Base-by-base conservation (phyloP, 2,797 vertebrate genomes). In the Pelochelys cantorii region DNA sequence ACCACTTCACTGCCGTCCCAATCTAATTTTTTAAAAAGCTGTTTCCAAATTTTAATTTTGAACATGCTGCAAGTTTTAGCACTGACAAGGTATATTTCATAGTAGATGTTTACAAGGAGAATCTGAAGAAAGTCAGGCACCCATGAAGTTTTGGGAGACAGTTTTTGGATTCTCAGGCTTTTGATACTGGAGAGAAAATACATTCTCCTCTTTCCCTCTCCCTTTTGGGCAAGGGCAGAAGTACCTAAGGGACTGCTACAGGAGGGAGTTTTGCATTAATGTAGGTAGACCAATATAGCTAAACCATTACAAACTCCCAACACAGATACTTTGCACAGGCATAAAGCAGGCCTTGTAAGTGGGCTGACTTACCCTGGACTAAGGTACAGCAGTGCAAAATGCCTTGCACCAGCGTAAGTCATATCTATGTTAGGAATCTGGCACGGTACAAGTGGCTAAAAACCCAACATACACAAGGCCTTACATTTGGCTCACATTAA, bases 11-110 rank as follows among this genome's bases (percentile, higher is more conserved):
- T 92, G 54, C 75, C 74, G 1, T 22, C 14, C 85, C n/a, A 83
- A 20, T 25, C 71, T 29, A 11, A 27, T 48, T 48, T 77, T 77
- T 77, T 52, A 13, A 48, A 77, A 52, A 52, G 42, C 13, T 52
- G 7, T 12, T 42, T 23, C 42, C 25, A 48, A 20, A 52, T 15
- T 48, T 8, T 29, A 13, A 27, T 29, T 77, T 77, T 48, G 15
- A 94, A 83, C 68, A 62, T 83, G 68, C 92, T 86, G 80, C 85
- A 86, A 88, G 81, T 29, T 82, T 52, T 88, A 93, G 89, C 75
- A 22, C 9, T 84, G 83, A 77, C 86, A 75, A 52, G n/a, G 55
- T 48, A 18, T 59, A 53, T 2, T 34, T 53, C 5, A 53, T 77
- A 56, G 62, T 84, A 31, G 11, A 3, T 2, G 6, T 31, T 15